These are phyloP conservation scores for Scleropages formosus DNA, from an alignment of 2,797 vertebrate species.

Conservation along the genomic window DNA sequence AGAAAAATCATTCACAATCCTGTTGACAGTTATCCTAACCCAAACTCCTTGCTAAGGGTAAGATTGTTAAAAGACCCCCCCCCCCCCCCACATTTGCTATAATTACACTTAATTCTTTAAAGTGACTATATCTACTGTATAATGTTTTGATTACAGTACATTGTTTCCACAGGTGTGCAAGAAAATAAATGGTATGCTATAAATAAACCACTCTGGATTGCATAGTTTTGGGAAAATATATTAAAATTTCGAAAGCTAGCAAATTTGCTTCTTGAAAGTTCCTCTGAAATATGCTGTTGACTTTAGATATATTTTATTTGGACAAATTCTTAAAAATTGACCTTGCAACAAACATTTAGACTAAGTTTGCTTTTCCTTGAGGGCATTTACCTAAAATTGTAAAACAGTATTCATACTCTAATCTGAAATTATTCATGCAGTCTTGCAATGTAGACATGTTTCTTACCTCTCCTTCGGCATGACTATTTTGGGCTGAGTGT, in stretches of 20 bases:
- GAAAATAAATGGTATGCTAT: no score
- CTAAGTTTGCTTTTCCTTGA: neutral
- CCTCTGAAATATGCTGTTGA: neutral
- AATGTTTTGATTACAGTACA: no score
- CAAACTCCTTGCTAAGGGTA: no score
- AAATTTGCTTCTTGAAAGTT: neutral
- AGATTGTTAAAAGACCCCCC: no score
- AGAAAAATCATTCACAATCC: no score
- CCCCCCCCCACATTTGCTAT: no score
- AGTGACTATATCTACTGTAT: no score
- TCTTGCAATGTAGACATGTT: conserved; percentile 15
- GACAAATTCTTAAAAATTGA: neutral
- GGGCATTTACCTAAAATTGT: neutral
- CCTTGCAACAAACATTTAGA: neutral
- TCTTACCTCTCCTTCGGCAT: conserved; percentile 90
- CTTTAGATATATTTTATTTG: neutral
- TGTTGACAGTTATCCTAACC: no score
- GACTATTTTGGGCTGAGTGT: conserved; percentile 83
- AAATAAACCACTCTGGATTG: no score
- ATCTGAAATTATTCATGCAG: conserved; percentile 17
- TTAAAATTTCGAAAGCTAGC: neutral
- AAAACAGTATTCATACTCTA: neutral
- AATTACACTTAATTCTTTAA: no score
- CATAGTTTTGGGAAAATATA: no score
- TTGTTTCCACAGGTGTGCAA: no score